These are phyloP conservation scores for Tribolium madens DNA, from an alignment of 1,140 invertebrate genomes.

Conservation along the genomic window DNA sequence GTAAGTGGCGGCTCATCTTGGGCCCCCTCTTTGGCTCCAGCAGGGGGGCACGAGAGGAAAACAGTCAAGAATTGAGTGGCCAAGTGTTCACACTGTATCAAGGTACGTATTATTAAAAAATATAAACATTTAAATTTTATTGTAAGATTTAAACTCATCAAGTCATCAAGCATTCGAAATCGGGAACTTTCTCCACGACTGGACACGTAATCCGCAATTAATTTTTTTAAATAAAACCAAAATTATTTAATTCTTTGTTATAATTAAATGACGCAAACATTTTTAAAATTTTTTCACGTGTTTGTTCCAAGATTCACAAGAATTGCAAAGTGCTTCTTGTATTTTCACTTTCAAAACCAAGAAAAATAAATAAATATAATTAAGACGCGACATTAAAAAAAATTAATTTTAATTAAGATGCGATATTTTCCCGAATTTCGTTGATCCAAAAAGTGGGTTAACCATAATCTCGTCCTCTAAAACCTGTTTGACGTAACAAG, in stretches of 20 bases:
- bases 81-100: not conserved
- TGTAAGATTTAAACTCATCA: too few relatives aligned
- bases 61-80: not conserved
- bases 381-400: too few relatives aligned
- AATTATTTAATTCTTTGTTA: too few relatives aligned
- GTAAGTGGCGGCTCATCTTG: not conserved
- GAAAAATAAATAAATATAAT: too few relatives aligned
- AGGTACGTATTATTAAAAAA: not conserved
- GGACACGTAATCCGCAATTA: not conserved
- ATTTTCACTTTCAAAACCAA: too few relatives aligned
- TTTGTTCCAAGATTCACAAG: too few relatives aligned
- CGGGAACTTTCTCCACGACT: constrained; percentile 1
- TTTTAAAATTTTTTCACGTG: too few relatives aligned
- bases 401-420: too few relatives aligned
- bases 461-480: not conserved
- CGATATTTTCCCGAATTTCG: too few relatives aligned
- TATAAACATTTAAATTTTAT: too few relatives aligned
- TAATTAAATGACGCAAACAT: too few relatives aligned
- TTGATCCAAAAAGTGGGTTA: not conserved
- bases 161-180: not conserved
- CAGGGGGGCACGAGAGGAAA: not conserved
- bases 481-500: not conserved
- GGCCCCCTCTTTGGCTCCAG: not conserved
- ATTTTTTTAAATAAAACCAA: not conserved
- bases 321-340: too few relatives aligned